Evolutionary conservation across 1,140 invertebrate genomes (phyloP), one percentile per base, ranked within the genome.

Genomic region (Euwallacea fornicatus): DNA sequence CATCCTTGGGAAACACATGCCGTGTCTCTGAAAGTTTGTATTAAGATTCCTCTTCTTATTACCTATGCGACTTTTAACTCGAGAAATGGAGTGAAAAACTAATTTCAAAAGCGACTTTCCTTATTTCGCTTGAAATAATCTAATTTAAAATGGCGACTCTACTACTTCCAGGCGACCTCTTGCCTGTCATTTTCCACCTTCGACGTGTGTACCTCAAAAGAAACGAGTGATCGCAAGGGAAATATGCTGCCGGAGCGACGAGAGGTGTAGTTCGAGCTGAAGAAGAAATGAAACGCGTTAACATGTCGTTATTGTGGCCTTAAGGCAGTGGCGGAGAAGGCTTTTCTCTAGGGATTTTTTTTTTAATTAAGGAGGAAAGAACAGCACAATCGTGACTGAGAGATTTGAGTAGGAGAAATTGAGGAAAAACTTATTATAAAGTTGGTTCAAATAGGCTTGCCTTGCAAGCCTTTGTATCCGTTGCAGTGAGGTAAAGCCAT

Each of bases 211-310:
- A 73, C 70, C 74, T 72, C 71, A 72, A 72, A 74, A 65, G 71
- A 74, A 77, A 74, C 73, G 75, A 76, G 73, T 69, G 74, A 77
- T 75, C 76, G 75, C 76, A 70, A 69, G 76, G 76, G 76, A 77
- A 77, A 77, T 77, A 76, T 77, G 75, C 76, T 42, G 55, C 71
- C 73, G 71, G 72, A 69, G 73, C 69, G 69, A 70, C 61, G 62
- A 46, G 46, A 54, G 58, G 61, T 74, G 67, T 42, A 68, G 71
- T 59, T 67, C 59, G 70, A 72, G 66, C 21, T 33, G 21, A 33
- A 33, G 21, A 33, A 33, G 21, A 59, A 73, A 73, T 72, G 73
- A 75, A 75, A 77, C 69, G 71, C 74, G 76, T 76, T 76, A 75
- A 74, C 73, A 73, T 65, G 56, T 73, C 72, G 75, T 73, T 76